Percentiles rank a stretch among this genome's conserved stretches.
These are phyloP conservation scores for Sialis fuliginosa DNA, from an alignment of 2,888 invertebrate species.

Conservation along the genomic window DNA sequence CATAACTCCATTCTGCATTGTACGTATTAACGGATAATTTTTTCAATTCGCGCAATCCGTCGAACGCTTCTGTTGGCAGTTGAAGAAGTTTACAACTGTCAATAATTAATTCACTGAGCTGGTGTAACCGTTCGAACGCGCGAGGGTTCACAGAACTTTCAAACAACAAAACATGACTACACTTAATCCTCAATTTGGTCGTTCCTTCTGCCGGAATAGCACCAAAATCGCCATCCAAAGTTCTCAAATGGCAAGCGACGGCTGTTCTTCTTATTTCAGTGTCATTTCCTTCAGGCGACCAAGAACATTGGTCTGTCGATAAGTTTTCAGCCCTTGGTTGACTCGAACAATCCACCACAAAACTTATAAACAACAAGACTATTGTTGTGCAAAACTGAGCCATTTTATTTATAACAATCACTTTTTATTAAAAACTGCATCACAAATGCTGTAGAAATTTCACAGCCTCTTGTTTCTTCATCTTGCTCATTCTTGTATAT, in stretches of 20 bases:
- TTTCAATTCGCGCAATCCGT: slow-evolving; percentile 61
- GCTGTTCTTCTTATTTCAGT: slow-evolving; percentile 31
- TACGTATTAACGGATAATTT: slow-evolving; percentile 60
- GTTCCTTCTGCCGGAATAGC: slow-evolving; percentile 52
- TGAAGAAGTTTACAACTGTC: slow-evolving; percentile 65
- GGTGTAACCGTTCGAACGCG: slow-evolving; percentile 52
- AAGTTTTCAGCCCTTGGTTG: slow-evolving; percentile 11
- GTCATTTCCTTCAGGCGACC: slow-evolving; percentile 28
- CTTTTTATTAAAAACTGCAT: too few relatives aligned
- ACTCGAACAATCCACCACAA: neutral
- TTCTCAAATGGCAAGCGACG: slow-evolving; percentile 50
- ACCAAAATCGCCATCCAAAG: slow-evolving; percentile 49
- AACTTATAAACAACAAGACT: too few relatives aligned
- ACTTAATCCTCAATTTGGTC: slow-evolving; percentile 52
- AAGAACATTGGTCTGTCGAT: slow-evolving; percentile 27
- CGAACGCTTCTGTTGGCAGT: slow-evolving; percentile 59
- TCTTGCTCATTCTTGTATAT: too few relatives aligned
- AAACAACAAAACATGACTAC: slow-evolving; percentile 58
- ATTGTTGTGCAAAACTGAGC: too few relatives aligned
- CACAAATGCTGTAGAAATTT: too few relatives aligned
- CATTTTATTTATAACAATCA: too few relatives aligned
- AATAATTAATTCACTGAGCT: slow-evolving; percentile 56
- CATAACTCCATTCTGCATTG: slow-evolving; percentile 62
- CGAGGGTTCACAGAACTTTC: slow-evolving; percentile 60
- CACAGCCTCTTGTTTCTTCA: too few relatives aligned